Conservation (phyloP, 2,113 vertebrate species). For the Mobula birostris region DNA sequence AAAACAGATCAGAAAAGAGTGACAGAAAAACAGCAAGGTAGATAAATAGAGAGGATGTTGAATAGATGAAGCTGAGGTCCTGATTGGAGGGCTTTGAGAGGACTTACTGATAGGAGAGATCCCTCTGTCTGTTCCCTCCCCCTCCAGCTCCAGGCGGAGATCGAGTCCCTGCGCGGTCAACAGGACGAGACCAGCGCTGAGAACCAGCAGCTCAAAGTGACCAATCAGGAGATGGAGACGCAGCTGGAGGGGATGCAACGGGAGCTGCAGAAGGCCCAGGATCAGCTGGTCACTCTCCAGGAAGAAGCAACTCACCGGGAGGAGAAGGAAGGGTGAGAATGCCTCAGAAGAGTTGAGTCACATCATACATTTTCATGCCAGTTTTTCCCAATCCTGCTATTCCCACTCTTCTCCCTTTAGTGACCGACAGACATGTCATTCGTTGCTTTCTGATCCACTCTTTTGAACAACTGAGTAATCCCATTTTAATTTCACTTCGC, state of each 20-base stretch:
- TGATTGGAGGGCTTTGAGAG: neutral
- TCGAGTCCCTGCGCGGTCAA: conserved; percentile 46
- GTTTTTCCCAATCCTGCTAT: no score
- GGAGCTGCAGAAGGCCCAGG: conserved; percentile 53
- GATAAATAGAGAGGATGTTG: neutral
- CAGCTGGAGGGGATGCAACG: conserved; percentile 50
- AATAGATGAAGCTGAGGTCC: neutral
- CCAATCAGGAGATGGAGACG: conserved; percentile 45
- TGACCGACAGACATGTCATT: no score
- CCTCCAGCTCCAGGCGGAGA: conserved; percentile 55
- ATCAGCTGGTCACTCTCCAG: conserved; percentile 17
- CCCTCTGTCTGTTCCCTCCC: neutral
- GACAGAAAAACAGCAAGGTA: neutral
- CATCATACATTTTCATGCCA: neutral
- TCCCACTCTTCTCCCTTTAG: no score
- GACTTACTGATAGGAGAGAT: no score
- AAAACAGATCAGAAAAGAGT: conserved; percentile 3
- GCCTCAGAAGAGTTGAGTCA: neutral
- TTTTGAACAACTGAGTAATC: no score
- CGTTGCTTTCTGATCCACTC: no score
- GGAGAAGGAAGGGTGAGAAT: conserved; percentile 38
- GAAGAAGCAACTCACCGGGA: neutral
- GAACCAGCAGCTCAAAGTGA: conserved; percentile 50
- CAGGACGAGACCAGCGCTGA: conserved; percentile 45
- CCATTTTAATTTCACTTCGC: no score